A percentile compares a stretch with the other conserved stretches of the same genome.
These are phyloP conservation scores for Ladona fulva DNA, from an alignment of 1,140 invertebrate species.

Conservation along the genomic window DNA sequence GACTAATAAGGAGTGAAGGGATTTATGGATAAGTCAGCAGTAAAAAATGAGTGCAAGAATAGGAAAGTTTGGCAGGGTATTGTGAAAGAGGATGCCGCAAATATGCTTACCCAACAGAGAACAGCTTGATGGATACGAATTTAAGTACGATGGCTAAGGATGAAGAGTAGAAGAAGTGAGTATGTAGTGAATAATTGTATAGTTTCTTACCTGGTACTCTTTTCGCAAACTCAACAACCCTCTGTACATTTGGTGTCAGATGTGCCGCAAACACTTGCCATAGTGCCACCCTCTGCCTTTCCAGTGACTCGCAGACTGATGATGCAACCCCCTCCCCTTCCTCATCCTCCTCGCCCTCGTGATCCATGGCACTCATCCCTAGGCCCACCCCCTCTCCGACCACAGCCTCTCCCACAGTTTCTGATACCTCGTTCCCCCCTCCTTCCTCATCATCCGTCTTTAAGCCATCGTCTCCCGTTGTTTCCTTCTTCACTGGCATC, in stretches of 20 bases:
- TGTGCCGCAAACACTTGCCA: slow-evolving; percentile 62
- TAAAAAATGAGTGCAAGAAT: too few relatives aligned
- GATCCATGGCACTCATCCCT: neutral
- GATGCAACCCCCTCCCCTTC: slow-evolving; percentile 49
- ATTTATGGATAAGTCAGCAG: too few relatives aligned
- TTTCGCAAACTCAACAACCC: slow-evolving; percentile 90
- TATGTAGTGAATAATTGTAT: neutral
- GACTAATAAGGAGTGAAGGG: too few relatives aligned
- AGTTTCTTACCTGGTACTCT: slow-evolving; percentile 56
- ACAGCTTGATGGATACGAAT: too few relatives aligned
- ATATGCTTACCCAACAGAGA: too few relatives aligned
- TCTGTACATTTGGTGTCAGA: slow-evolving; percentile 77
- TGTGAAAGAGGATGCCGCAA: too few relatives aligned
- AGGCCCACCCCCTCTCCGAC: neutral
- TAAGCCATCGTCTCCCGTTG: too few relatives aligned
- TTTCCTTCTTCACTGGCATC: too few relatives aligned
- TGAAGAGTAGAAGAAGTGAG: too few relatives aligned
- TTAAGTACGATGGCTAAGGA: too few relatives aligned
- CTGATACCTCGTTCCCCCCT: neutral
- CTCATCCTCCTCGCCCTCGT: slow-evolving; percentile 39
- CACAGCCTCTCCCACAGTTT: neutral
- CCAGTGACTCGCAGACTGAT: slow-evolving; percentile 54
- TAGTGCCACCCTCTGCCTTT: slow-evolving; percentile 49
- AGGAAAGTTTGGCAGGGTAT: too few relatives aligned
- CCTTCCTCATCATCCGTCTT: neutral